These are phyloP conservation scores for Ctenoplectra terminalis DNA, from an alignment of 1,140 invertebrate species.

Conservation along the genomic window DNA sequence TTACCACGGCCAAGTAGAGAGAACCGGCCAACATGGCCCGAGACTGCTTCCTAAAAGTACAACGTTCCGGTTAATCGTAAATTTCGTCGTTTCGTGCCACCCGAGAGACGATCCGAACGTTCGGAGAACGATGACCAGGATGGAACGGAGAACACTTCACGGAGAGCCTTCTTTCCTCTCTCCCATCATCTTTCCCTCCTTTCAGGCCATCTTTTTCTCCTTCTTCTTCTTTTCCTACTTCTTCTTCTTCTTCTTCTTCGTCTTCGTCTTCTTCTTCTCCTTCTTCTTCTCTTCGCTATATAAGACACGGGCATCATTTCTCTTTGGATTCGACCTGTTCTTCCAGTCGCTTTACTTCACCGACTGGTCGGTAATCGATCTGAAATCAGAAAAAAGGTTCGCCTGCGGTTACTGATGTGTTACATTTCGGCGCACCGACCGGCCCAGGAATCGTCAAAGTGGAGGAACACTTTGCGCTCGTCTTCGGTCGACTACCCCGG, in stretches of 20 bases:
- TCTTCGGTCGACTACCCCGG: not conserved
- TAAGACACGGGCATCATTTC: slow-evolving; percentile 29
- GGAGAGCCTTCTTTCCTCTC: not conserved
- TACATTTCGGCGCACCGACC: slow-evolving; percentile 7
- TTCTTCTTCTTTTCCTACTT: not conserved
- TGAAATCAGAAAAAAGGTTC: slow-evolving; percentile 55
- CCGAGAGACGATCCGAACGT: not conserved
- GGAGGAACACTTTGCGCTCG: not conserved
- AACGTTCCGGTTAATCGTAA: slow-evolving; percentile 15
- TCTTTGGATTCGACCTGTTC: slow-evolving; percentile 63
- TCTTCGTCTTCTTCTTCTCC: not conserved
- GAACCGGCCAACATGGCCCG: not conserved
- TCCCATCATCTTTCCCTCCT: not conserved
- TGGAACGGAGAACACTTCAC: not conserved
- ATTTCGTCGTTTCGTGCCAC: slow-evolving; percentile 9
- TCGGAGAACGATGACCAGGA: not conserved
- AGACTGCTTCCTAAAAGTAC: not conserved
- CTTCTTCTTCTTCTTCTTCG: not conserved
- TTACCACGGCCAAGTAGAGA: not conserved
- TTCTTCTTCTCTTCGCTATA: not conserved
- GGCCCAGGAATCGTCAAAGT: not conserved
- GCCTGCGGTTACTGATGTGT: not conserved
- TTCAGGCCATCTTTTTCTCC: not conserved
- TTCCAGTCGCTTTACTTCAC: slow-evolving; percentile 46
- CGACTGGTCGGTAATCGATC: slow-evolving; percentile 48